phyloP scores from a whole-genome alignment of 2,113 vertebrate species.

The cattle (Bos taurus) region ARS-UCD2.0 NC_037338.1:22880001-22880500 shows the following conservation, averaged over 20 bases:
- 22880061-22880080: neutral
- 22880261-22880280: neutral
- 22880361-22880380: neutral
- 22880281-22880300: neutral
- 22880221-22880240: neutral
- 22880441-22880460: neutral
- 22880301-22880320: neutral
- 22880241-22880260: neutral
- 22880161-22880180: neutral
- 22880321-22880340: neutral
- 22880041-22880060: neutral
- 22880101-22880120: neutral
- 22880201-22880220: neutral
- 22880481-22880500: neutral
- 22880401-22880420: neutral
- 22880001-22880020: neutral
- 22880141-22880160: neutral
- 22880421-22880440: neutral
- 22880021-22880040: neutral
- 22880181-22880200: neutral
- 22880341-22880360: neutral
- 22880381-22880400: neutral
- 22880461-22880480: neutral
- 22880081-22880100: neutral
- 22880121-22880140: neutral